Evolutionary conservation across 2,113 vertebrate genomes (phyloP).

Genomic region (Stegostoma tigrinum): DNA sequence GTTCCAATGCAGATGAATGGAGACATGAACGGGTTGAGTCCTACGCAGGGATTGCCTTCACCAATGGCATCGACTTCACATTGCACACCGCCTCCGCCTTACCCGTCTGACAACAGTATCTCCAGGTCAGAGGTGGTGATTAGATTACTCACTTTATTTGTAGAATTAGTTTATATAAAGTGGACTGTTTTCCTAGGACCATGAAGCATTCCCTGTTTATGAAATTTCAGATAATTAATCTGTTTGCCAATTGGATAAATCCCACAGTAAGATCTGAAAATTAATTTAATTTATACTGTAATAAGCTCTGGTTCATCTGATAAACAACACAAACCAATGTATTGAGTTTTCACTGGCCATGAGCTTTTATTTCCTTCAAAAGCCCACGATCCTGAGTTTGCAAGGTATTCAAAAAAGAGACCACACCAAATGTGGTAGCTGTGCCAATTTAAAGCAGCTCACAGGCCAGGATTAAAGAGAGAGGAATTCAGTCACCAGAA

Average conservation of each 20-base stretch:
- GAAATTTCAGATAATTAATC: neutral
- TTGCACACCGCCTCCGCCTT: slow-evolving; percentile 95
- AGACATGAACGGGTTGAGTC: slow-evolving; percentile 94
- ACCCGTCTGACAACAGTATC: slow-evolving; percentile 98
- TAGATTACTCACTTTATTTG: slow-evolving; percentile 3
- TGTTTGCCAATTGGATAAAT: neutral
- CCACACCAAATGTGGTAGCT: neutral
- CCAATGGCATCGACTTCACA: slow-evolving; percentile 94
- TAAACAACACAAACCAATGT: neutral
- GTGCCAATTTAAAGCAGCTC: neutral
- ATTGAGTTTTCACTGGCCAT: neutral
- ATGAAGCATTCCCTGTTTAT: no score
- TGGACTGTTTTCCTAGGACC: neutral
- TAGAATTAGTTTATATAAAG: neutral
- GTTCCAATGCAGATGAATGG: slow-evolving; percentile 87
- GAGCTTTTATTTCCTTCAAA: neutral
- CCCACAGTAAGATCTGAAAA: neutral
- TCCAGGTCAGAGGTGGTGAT: slow-evolving; percentile 72
- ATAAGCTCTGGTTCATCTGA: neutral
- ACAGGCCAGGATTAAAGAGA: no score
- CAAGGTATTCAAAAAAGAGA: neutral
- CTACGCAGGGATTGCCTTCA: slow-evolving; percentile 82
- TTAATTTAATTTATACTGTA: neutral
- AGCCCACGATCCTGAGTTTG: neutral
- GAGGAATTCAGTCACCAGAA: no score